These are phyloP conservation scores for Scomber colias DNA, from an alignment of 2,113 vertebrate species.

Conservation along the genomic window DNA sequence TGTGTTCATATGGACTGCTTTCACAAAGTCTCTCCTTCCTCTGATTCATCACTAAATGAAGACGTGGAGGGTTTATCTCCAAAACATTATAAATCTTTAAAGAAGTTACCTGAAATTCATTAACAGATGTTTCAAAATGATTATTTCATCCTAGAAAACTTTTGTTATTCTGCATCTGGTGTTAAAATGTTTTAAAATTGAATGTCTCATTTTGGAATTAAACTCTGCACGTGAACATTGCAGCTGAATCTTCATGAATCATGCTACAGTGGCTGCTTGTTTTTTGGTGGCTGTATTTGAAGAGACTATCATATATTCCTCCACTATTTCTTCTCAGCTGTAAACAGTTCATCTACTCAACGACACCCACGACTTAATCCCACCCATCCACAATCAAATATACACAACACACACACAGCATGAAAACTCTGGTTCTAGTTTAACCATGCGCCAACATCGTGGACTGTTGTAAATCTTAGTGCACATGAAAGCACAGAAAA, in stretches of 20 bases:
- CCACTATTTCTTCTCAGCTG: conserved; percentile 13
- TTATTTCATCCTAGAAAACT: conserved; percentile 46
- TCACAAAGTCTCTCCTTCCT: conserved; percentile 35
- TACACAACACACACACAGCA: conserved; percentile 64
- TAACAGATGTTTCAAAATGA: conserved; percentile 50
- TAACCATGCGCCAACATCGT: conserved; percentile 58
- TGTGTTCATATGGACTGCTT: conserved; percentile 78
- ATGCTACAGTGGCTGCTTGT: conserved; percentile 71
- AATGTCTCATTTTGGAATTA: conserved; percentile 44
- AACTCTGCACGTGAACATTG: conserved; percentile 43
- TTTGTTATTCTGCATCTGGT: conserved; percentile 13
- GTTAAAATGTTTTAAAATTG: conserved; percentile 41
- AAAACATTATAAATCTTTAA: conserved; percentile 47
- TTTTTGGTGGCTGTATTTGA: conserved; percentile 59
- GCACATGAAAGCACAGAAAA: conserved; percentile 67
- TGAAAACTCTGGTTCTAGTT: conserved; percentile 65
- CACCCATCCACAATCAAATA: conserved; percentile 63
- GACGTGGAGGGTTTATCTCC: conserved; percentile 62
- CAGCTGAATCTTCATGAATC: conserved; percentile 30
- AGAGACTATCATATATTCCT: conserved; percentile 34
- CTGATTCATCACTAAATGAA: conserved; percentile 34
- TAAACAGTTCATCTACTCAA: conserved; percentile 52
- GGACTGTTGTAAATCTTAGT: conserved; percentile 62
- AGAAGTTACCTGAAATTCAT: conserved; percentile 52
- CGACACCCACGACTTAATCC: conserved; percentile 45